Conservation (phyloP, 2,797 vertebrate genomes). For the Spea hammondii region DNA sequence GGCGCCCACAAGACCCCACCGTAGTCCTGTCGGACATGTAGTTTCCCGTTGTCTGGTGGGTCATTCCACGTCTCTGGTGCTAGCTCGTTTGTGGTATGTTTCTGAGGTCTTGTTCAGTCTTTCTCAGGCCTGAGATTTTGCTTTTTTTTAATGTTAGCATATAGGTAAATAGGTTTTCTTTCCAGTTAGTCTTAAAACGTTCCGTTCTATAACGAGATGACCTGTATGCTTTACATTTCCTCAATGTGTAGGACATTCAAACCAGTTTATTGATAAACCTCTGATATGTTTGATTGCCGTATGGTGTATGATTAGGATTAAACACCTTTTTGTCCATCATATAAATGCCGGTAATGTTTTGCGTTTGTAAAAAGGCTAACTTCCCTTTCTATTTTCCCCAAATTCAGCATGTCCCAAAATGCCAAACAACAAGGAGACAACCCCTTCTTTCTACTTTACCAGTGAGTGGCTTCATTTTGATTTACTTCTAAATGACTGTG, state of each 20-base stretch:
- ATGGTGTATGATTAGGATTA: neutral
- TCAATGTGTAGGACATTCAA: neutral
- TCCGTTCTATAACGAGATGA: too few species aligned
- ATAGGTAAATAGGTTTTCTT: too few species aligned
- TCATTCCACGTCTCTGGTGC: too few species aligned
- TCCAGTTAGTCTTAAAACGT: too few species aligned
- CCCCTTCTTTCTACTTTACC: conserved; percentile 83
- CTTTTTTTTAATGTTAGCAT: too few species aligned
- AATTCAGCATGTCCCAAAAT: conserved; percentile 84
- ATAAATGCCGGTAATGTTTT: conserved; percentile 24
- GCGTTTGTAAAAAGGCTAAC: conserved; percentile 70
- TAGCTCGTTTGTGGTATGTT: too few species aligned
- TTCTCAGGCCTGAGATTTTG: too few species aligned
- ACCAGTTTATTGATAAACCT: neutral
- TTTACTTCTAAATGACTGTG: conserved; percentile 61
- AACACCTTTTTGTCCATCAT: conserved; percentile 10
- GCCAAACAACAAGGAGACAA: conserved; percentile 82
- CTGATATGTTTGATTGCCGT: neutral
- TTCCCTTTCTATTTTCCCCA: conserved; percentile 78
- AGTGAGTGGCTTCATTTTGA: conserved; percentile 76
- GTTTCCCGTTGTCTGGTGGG: too few species aligned
- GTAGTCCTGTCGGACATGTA: too few species aligned
- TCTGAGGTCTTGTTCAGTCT: too few species aligned
- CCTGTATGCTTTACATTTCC: neutral
- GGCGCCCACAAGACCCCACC: too few species aligned